These are phyloP conservation scores for Deroptyus accipitrinus DNA, from an alignment of 2,113 vertebrate species.

Conservation along the genomic window DNA sequence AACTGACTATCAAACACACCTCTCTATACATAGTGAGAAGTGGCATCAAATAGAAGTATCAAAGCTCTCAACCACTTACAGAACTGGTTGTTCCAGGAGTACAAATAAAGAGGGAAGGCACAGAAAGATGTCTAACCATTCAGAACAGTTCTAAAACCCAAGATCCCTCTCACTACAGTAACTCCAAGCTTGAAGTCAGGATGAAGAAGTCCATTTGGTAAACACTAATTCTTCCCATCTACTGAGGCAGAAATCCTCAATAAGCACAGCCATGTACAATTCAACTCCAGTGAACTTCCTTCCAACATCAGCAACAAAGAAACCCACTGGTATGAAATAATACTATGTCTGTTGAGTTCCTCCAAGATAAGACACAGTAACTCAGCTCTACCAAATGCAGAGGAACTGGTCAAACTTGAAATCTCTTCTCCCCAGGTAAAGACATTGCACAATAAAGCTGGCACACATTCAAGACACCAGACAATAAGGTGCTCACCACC, in stretches of 20 bases:
- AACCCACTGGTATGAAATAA: background rate
- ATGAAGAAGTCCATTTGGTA: background rate
- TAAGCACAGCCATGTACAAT: background rate
- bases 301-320: background rate
- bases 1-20: background rate
- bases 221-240: background rate
- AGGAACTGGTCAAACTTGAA: constrained; percentile 50
- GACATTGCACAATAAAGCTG: background rate
- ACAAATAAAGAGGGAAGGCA: background rate
- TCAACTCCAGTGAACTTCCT: background rate
- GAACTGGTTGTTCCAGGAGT: background rate
- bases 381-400: background rate
- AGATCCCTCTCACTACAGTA: background rate
- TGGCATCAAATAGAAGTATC: background rate
- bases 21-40: background rate
- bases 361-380: background rate
- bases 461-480: background rate
- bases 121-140: background rate
- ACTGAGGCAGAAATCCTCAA: background rate
- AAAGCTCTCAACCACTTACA: background rate
- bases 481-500: background rate
- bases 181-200: background rate
- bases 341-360: background rate
- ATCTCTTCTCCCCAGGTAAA: constrained; percentile 18
- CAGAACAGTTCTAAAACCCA: background rate